Base-by-base conservation (phyloP, 2,888 invertebrate genomes). In the Synanthedon tipuliformis region DNA sequence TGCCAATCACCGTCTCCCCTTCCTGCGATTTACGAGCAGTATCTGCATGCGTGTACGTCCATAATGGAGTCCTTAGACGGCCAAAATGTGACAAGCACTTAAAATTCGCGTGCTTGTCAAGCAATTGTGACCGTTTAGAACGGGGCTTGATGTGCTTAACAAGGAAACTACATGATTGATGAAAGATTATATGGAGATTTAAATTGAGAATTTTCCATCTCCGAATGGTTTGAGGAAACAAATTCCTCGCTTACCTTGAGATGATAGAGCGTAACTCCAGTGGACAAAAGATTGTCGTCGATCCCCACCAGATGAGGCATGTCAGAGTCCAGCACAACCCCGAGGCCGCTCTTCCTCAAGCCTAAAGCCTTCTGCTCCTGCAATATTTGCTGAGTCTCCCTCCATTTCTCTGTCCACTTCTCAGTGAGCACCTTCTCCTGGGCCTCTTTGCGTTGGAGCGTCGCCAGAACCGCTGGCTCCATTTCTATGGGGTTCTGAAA, bases 351-450 rank as follows among this genome's bases (percentile, higher is more conserved):
- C 81, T 96, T 96, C 48, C 96, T 87, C 54, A 97, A 81, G 0
- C 95, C 96, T 27, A 96, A 82, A 4, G 95, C 94, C 70, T 94
- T 92, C 78, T 96, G 95, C 70, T 97, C 96, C 71, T 95, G 92
- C 41, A 95, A 81, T 62, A 96, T 96, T 63, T 93, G 93, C 71
- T 96, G 95, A 0, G 96, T 95, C 70, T 95, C 95, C 51, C 94
- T 90, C 97, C 97, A 97, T 73, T 96, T 96, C 73, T 96, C 95
- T 11, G 95, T 93, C 96, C 96, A 97, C 70, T 95, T 94, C 79
- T 96, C 95, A 0, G 96, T 96, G 55, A 97, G 89, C 54, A 92
- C 94, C 77, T 93, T 95, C 83, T 95, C 95, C 71, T 95, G 94
- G 0, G 95, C 96, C 77, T 97, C 96, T 71, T 95, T 97, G 69